These are phyloP conservation scores for Procambarus clarkii DNA, from an alignment of 1,140 invertebrate genomes.

Conservation along the genomic window DNA sequence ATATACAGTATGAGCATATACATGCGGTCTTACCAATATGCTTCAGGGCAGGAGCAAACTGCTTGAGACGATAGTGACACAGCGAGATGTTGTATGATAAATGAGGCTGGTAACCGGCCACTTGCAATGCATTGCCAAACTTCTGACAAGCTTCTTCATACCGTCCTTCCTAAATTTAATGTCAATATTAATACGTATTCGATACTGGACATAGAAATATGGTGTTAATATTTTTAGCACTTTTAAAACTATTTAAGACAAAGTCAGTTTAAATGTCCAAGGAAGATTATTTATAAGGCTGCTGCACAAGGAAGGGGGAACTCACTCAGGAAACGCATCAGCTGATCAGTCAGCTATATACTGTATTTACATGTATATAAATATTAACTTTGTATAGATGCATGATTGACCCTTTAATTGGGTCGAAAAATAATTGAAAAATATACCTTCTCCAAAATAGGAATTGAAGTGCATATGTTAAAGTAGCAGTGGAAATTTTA, in stretches of 20 bases:
- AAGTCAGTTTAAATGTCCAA: too few species aligned
- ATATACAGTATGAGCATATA: neutral
- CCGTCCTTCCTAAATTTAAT: slow-evolving; percentile 82
- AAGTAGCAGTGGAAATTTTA: too few species aligned
- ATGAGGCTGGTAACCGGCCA: slow-evolving; percentile 91
- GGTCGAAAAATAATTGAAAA: too few species aligned
- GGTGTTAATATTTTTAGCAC: too few species aligned
- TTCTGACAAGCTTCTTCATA: slow-evolving; percentile 95
- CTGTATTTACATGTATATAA: neutral
- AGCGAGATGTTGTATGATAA: slow-evolving; percentile 97
- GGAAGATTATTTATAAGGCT: too few species aligned
- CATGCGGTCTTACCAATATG: slow-evolving; percentile 82
- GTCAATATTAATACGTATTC: neutral
- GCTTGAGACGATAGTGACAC: slow-evolving; percentile 95
- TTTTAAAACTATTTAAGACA: too few species aligned
- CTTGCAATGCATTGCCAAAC: slow-evolving; percentile 91
- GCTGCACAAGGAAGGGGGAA: too few species aligned
- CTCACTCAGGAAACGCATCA: neutral
- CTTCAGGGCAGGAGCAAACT: slow-evolving; percentile 93
- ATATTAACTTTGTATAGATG: too few species aligned
- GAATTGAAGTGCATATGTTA: too few species aligned
- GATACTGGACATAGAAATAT: neutral
- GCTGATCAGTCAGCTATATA: neutral
- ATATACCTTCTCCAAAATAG: too few species aligned
- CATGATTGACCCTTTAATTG: too few species aligned